phyloP scores from a whole-genome alignment of 2,797 vertebrate species.

The Phalanger gymnotis region DNA sequence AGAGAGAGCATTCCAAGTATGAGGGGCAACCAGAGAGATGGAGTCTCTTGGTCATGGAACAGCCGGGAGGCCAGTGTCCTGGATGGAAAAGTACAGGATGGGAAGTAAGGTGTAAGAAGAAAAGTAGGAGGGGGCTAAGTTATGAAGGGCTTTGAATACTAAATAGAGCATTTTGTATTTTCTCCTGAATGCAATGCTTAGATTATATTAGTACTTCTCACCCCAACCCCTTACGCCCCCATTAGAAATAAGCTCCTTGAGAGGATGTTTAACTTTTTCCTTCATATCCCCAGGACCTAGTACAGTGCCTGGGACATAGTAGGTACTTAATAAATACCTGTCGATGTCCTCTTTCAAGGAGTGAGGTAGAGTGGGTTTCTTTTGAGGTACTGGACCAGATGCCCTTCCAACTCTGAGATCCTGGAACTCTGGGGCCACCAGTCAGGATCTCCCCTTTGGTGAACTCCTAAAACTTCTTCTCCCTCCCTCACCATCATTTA shows the following conservation, averaged over 20 bases:
- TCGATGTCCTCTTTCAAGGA: background rate
- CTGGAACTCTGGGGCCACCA: too few relatives aligned
- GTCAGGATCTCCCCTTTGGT: background rate
- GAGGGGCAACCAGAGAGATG: background rate
- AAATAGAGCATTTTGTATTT: background rate
- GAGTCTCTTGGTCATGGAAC: background rate
- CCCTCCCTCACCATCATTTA: too few relatives aligned
- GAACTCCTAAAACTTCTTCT: background rate
- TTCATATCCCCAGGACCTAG: background rate
- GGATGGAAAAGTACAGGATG: background rate
- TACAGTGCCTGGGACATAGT: background rate
- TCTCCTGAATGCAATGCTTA: background rate
- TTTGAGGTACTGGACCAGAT: background rate
- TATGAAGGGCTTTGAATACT: background rate
- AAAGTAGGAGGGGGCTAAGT: background rate
- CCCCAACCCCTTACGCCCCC: background rate
- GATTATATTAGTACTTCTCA: background rate
- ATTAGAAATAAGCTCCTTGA: background rate
- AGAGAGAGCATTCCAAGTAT: background rate
- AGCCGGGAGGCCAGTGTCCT: background rate
- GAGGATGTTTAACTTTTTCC: background rate
- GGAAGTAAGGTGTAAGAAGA: background rate
- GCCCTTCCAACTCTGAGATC: background rate
- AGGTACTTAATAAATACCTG: background rate
- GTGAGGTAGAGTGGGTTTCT: background rate